These are phyloP conservation scores for Antechinus stuartii DNA, from an alignment of 2,113 vertebrate species.

Conservation along the genomic window DNA sequence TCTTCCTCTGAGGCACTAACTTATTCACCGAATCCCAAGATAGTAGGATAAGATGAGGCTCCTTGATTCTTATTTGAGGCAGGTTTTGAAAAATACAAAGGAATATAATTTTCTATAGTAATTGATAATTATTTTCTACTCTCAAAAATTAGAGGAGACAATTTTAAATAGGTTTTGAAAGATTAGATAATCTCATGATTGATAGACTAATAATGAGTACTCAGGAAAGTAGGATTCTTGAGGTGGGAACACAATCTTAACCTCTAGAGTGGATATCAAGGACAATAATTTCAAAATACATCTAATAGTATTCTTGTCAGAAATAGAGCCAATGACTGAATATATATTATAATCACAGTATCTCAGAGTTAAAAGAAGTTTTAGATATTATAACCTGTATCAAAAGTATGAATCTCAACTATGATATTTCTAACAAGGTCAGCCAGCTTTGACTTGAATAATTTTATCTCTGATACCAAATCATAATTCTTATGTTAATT, in stretches of 20 bases:
- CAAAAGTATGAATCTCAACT: neutral
- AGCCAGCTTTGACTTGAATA: neutral
- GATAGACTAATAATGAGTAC: neutral
- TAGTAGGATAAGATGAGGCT: neutral
- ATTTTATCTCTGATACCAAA: neutral
- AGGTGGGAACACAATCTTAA: neutral
- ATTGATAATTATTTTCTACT: neutral
- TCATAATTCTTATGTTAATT: neutral
- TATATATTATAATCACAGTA: neutral
- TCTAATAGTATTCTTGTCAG: neutral
- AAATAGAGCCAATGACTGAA: neutral
- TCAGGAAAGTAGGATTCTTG: neutral
- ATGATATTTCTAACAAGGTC: neutral
- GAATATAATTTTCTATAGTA: neutral
- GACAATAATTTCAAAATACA: neutral
- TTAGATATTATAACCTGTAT: too few relatives aligned
- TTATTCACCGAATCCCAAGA: neutral
- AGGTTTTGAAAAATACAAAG: neutral
- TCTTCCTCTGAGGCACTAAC: neutral
- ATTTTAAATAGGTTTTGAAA: neutral
- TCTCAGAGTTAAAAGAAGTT: neutral
- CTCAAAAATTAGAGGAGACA: neutral
- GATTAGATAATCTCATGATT: conserved; percentile 18
- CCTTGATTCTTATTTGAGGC: neutral
- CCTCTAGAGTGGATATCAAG: neutral